Conservation (phyloP, 2,797 vertebrate genomes). For the Propithecus deckenii region DNA sequence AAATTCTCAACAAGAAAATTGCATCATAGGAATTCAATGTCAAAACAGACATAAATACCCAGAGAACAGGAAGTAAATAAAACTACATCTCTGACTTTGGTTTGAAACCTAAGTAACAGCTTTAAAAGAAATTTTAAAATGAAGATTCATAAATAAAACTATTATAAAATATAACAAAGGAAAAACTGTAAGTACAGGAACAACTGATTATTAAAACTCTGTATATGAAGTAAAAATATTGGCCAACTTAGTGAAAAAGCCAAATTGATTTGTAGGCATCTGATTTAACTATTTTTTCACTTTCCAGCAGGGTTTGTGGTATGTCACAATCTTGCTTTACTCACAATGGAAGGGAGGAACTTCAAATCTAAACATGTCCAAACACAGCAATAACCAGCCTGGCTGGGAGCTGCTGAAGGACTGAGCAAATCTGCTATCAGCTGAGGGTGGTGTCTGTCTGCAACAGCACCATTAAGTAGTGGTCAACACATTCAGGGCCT, state of each 20-base stretch:
- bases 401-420: background rate
- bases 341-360: background rate
- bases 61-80: constrained; percentile 6
- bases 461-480: background rate
- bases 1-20: constrained; percentile 3
- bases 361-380: constrained; percentile 6
- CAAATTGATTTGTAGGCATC: background rate
- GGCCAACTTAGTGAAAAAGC: background rate
- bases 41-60: constrained; percentile 49
- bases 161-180: constrained; percentile 28
- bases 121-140: constrained; percentile 40
- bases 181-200: background rate
- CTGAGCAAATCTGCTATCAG: background rate
- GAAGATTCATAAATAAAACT: background rate
- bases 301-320: background rate
- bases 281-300: constrained; percentile 29
- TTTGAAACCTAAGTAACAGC: background rate
- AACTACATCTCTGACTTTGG: background rate
- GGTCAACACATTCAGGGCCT: background rate
- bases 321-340: background rate
- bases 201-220: background rate
- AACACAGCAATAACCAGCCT: background rate
- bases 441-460: background rate
- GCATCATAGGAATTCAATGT: background rate
- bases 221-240: constrained; percentile 12